phyloP scores from a whole-genome alignment of 2,113 vertebrate species.

The Marmota flaviventris region DNA sequence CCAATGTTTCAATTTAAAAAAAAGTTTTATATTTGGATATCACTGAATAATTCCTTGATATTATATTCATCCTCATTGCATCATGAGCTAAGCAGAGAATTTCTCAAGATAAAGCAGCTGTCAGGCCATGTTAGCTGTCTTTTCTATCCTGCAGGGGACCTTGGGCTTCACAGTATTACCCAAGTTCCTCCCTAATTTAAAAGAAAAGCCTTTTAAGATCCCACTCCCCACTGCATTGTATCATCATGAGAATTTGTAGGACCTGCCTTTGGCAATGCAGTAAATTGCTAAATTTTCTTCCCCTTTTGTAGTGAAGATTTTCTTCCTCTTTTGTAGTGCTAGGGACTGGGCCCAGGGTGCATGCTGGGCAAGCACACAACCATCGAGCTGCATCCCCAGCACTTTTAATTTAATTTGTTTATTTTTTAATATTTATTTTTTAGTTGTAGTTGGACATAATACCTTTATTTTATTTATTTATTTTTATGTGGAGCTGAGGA shows the following conservation, averaged over 20 bases:
- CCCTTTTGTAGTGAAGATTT: not conserved
- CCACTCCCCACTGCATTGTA: not conserved
- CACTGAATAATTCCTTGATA: constrained; percentile 26
- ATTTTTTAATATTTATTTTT: too few relatives aligned
- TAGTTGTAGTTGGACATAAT: too few relatives aligned
- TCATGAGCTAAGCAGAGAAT: not conserved
- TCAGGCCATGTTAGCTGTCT: not conserved
- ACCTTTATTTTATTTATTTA: too few relatives aligned
- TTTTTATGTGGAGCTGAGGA: too few relatives aligned
- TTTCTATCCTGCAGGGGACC: not conserved
- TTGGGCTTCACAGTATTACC: not conserved
- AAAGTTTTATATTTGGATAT: constrained; percentile 25
- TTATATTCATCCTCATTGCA: not conserved
- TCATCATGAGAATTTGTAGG: not conserved
- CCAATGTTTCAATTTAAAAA: not conserved
- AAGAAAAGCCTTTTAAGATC: not conserved
- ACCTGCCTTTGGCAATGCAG: not conserved
- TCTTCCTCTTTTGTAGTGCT: not conserved
- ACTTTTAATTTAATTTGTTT: not conserved
- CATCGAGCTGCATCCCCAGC: not conserved
- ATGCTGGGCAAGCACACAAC: too few relatives aligned
- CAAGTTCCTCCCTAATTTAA: not conserved
- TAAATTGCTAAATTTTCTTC: not conserved
- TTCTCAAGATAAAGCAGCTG: not conserved
- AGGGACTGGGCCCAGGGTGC: too few relatives aligned